Base-by-base conservation (phyloP, 2,797 vertebrate genomes). In the Lophius americanus region DNA sequence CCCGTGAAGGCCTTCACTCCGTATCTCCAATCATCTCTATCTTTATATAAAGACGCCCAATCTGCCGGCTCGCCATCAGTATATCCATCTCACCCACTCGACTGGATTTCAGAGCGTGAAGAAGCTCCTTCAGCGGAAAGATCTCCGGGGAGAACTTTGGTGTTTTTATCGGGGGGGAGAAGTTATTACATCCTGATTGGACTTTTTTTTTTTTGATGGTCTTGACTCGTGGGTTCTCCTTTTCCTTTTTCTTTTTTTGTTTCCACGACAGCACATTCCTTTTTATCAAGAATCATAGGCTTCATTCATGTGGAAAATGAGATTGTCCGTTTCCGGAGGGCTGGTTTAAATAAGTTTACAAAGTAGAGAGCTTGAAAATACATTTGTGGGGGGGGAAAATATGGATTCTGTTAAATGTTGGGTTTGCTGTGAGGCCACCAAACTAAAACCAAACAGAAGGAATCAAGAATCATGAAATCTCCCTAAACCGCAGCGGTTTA, bases 21-120 rank as follows among this genome's bases (percentile, higher is more conserved):
- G 75, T 85, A 89, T 88, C 82, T 60, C 62, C 59, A 13, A 65
- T 78, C 64, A 61, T 36, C 50, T 73, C 66, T 54, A 72, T 81
- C 61, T 51, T 59, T 58, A 48, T 79, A 70, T 69, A 72, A 69
- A 62, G 75, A 61, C 12, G 57, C 42, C 64, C 52, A 63, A 80
- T 82, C 78, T 73, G 63, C 4, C 23, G 5, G 51, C 52, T 58
- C n/a, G 3, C 64, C 53, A 63, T 70, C 61, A 11, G 9, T 54
- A 62, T 61, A 78, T 84, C 57, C 65, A 68, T 73, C 74, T 68
- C 62, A 68, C 11, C 55, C 0, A 2, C 60, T 51, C 66, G 47
- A 63, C 44, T 75, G 33, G 35, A 70, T 67, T 72, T 78, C 48
- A 42, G 48, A 64, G 54, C 66, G 68, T 70, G 51, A 75, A 72